Conservation (phyloP, 1,140 invertebrate genomes). For the Linepithema humile region DNA sequence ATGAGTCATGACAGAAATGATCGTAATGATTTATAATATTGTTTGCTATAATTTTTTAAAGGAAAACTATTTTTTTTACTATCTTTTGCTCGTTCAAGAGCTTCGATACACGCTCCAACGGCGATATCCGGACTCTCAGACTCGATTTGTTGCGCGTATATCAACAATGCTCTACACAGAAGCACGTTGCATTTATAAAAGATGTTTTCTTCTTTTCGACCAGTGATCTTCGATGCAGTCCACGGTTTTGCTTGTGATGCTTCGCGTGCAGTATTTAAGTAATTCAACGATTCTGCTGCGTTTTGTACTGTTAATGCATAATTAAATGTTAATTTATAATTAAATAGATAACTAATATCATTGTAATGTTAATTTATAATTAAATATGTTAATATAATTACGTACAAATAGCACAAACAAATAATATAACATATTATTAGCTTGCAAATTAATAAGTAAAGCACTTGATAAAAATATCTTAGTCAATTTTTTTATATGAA, state of each 20-base stretch:
- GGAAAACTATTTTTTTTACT: slow-evolving; percentile 74
- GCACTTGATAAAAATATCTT: too few relatives aligned
- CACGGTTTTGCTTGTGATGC: slow-evolving; percentile 76
- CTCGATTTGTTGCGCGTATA: slow-evolving; percentile 76
- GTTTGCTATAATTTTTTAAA: too few relatives aligned
- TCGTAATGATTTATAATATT: too few relatives aligned
- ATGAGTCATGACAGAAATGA: too few relatives aligned
- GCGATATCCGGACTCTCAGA: slow-evolving; percentile 79
- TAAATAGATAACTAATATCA: background rate
- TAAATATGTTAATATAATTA: too few relatives aligned
- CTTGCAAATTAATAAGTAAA: too few relatives aligned
- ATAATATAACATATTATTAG: too few relatives aligned
- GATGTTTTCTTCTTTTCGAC: slow-evolving; percentile 73
- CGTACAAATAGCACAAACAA: too few relatives aligned
- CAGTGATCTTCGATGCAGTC: slow-evolving; percentile 70
- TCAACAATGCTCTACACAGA: slow-evolving; percentile 82
- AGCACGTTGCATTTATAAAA: slow-evolving; percentile 83
- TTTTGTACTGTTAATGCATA: slow-evolving; percentile 71
- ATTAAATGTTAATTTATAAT: background rate
- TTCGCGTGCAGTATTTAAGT: slow-evolving; percentile 73
- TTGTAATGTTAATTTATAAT: slow-evolving; percentile 2
- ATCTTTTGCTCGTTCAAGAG: slow-evolving; percentile 84
- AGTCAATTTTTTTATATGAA: too few relatives aligned
- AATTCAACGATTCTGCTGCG: slow-evolving; percentile 67
- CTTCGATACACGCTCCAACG: slow-evolving; percentile 81